Percentiles rank a stretch among this genome's conserved stretches.
These are phyloP conservation scores for Dynastes hyllus DNA, from an alignment of 2,888 invertebrate species.

Conservation along the genomic window DNA sequence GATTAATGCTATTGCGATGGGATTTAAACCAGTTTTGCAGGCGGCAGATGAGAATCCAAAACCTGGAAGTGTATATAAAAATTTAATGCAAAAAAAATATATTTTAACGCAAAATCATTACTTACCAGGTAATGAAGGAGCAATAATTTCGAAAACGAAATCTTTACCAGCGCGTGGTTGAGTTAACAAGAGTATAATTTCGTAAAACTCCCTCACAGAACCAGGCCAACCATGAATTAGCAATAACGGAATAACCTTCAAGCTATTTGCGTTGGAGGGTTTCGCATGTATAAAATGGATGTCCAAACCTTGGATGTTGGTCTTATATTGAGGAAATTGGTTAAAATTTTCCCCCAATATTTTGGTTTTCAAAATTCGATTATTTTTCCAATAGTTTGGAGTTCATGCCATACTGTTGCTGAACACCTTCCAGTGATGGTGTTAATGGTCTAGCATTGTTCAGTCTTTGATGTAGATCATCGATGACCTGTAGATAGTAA, in stretches of 20 bases:
- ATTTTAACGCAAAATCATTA: background rate
- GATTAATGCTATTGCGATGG: slow-evolving; percentile 74
- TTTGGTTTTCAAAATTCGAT: slow-evolving; percentile 85
- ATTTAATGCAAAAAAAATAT: slow-evolving; percentile 49
- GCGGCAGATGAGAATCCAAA: slow-evolving; percentile 74
- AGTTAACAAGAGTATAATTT: slow-evolving; percentile 79
- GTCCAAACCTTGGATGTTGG: slow-evolving; percentile 81
- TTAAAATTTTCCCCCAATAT: too few species aligned
- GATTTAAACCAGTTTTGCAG: slow-evolving; percentile 76
- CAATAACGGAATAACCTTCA: slow-evolving; percentile 77
- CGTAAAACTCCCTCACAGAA: slow-evolving; percentile 87
- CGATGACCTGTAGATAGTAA: slow-evolving; percentile 55
- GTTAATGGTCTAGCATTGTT: slow-evolving; percentile 68
- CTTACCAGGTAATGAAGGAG: slow-evolving; percentile 73
- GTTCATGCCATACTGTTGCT: slow-evolving; percentile 89
- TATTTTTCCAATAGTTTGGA: slow-evolving; percentile 77
- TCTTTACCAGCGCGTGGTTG: slow-evolving; percentile 72
- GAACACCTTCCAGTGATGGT: slow-evolving; percentile 78
- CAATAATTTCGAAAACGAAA: slow-evolving; percentile 80
- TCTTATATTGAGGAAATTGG: slow-evolving; percentile 79
- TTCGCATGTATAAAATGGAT: slow-evolving; percentile 82
- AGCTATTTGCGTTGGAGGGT: slow-evolving; percentile 67
- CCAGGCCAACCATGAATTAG: slow-evolving; percentile 94
- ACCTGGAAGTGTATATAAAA: slow-evolving; percentile 57
- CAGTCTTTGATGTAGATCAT: slow-evolving; percentile 75